Evolutionary conservation across 2,888 invertebrate genomes (phyloP), one percentile per base, ranked within the genome.

Genomic region (Leptogaster cylindrica): DNA sequence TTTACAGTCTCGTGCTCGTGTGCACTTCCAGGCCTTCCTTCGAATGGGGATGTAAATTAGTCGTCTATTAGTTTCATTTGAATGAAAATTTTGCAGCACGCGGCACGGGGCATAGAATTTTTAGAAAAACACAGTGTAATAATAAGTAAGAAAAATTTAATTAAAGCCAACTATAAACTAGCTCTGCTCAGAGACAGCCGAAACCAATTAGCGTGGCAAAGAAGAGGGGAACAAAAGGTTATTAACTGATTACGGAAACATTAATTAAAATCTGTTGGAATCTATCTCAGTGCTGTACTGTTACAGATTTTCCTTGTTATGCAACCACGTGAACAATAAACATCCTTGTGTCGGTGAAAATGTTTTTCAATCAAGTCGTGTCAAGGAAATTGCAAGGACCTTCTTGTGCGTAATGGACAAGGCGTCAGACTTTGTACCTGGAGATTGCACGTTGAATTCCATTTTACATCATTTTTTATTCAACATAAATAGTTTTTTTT

Each of bases 381-480:
- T n/a, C n/a, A n/a, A n/a, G n/a, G n/a, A n/a, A n/a, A n/a, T n/a
- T 51, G 16, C 51, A 65, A 65, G 65, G 65, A 65, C 79, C 79
- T 79, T 79, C 78, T 81, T 79, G n/a, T n/a, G 80, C 80, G 79
- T 79, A 80, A 79, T 80, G 78, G 80, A 79, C 80, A 80, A 79
- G 79, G 80, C 80, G 79, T 79, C 79, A 79, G 80, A 81, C 79
- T 80, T 80, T 79, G 79, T 79, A 80, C 79, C 79, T 80, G 79
- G 80, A 80, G 80, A 79, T 79, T 80, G 79, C 79, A 80, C 80
- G 80, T 80, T 80, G 80, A 79, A 80, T 78, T 79, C 79, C 79
- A 79, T 79, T n/a, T n/a, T n/a, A n/a, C n/a, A n/a, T n/a, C n/a
- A n/a, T n/a, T n/a, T n/a, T n/a, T n/a, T n/a, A n/a, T n/a, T n/a